phyloP scores from a whole-genome alignment of 2,888 invertebrate species.

The Calameuta filiformis region DNA sequence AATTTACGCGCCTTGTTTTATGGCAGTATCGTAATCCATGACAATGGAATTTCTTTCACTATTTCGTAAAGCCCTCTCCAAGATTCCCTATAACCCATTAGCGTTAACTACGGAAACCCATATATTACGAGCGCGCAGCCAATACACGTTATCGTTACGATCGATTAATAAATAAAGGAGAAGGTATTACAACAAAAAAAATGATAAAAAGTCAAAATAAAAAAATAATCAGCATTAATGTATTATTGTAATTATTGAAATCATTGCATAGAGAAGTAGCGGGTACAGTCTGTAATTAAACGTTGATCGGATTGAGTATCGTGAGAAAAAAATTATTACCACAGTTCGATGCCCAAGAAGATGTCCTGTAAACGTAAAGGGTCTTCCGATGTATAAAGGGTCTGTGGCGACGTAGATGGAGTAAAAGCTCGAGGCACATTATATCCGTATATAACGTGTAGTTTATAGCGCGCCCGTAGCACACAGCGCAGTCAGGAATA shows the following conservation, averaged over 20 bases:
- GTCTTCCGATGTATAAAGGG: background rate
- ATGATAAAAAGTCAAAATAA: background rate
- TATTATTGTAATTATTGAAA: background rate
- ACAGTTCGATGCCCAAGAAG: background rate
- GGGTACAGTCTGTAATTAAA: background rate
- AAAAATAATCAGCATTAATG: background rate
- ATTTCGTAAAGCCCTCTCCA: background rate
- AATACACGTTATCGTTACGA: too few relatives aligned
- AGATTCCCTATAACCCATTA: background rate
- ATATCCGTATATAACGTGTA: conserved; percentile 44
- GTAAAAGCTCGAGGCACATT: conserved; percentile 37
- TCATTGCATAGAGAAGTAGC: background rate
- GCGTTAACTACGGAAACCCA: background rate
- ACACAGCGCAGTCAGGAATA: conserved; percentile 30
- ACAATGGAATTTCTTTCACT: background rate
- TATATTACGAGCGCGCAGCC: background rate
- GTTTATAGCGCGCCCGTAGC: conserved; percentile 35
- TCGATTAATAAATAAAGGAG: background rate
- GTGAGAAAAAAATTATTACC: background rate
- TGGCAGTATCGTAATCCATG: background rate
- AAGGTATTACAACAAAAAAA: background rate
- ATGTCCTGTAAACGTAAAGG: background rate
- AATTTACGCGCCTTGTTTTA: background rate
- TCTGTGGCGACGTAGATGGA: conserved; percentile 20
- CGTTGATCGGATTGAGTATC: background rate